Base-by-base conservation (phyloP, 2,797 vertebrate species). In the Pseudomugil gertrudae region DNA sequence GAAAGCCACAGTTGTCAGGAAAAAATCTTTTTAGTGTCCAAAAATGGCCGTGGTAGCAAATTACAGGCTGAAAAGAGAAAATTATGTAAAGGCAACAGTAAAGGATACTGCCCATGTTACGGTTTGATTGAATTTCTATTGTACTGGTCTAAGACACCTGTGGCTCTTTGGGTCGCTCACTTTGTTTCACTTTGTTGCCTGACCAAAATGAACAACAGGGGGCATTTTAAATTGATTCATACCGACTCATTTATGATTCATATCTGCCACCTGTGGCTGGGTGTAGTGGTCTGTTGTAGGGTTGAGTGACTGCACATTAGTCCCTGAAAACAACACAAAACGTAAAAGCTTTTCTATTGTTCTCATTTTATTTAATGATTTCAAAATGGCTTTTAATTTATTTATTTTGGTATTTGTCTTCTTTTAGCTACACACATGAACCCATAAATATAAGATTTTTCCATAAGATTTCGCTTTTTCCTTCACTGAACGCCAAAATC, bases 211-310 rank as follows among this genome's bases (percentile, higher is more conserved):
- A 66, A 80, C 82, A 64, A 70, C 56, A 17, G 71, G 85, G 74
- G 55, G 65, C 55, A 62, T 87, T 88, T 90, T 74, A 74, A 81
- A 90, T 89, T 88, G 85, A 89, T 91, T 88, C 85, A 58, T 45
- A 57, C 75, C 75, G 65, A 85, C 86, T 89, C 83, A 92, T 92
- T 89, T 63, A 89, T 87, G 87, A 87, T 86, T 90, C 78, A 86
- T 88, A 84, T 85, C 71, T 54, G 61, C 83, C 89, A 91, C 87
- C 87, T 91, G 89, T 84, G 88, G 81, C 83, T 88, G 15, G 0
- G 38, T 74, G 74, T 76, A 14, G 57, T 48, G 55, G 40, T 67
- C 63, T 83, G 69, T 85, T 78, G 72, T 54, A 74, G 29, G 21
- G 60, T n/a, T 69, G 63, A 62, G 57, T 60, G 74, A 80, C 63